phyloP scores from a whole-genome alignment of 2,888 invertebrate genomes.

The Girardia tigrina region DNA sequence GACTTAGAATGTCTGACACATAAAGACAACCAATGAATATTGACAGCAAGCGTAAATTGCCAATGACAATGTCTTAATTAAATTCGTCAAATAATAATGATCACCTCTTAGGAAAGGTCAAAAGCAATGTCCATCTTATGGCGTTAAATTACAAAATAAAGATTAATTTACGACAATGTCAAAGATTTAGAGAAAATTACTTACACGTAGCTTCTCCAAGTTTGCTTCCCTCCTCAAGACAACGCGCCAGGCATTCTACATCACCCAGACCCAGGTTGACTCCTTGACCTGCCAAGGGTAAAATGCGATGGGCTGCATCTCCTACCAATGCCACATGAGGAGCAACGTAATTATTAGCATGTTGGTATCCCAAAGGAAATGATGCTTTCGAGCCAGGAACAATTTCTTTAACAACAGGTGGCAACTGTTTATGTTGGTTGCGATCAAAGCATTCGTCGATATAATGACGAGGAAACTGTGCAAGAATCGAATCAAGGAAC shows the following conservation, averaged over 20 bases:
- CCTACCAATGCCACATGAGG: conserved; percentile 71
- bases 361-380: conserved; percentile 81
- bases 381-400: conserved; percentile 61
- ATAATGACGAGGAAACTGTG: neutral
- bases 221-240: conserved; percentile 61
- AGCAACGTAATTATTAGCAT: conserved; percentile 70
- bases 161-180: too few species aligned
- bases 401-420: conserved; percentile 59
- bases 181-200: conserved; percentile 18
- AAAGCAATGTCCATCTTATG: neutral
- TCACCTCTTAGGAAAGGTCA: neutral
- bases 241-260: conserved; percentile 61
- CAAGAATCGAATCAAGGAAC: neutral
- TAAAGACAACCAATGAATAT: too few species aligned
- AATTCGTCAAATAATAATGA: neutral
- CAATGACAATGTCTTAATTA: too few species aligned
- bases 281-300: conserved; percentile 91
- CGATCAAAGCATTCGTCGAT: conserved; percentile 41
- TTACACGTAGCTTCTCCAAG: conserved; percentile 63
- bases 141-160: too few species aligned
- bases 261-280: conserved; percentile 94
- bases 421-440: conserved; percentile 54
- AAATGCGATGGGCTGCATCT: conserved; percentile 62
- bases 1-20: too few species aligned
- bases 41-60: too few species aligned